phyloP scores from a whole-genome alignment of 2,797 vertebrate species.

The Aselliscus stoliczkanus region DNA sequence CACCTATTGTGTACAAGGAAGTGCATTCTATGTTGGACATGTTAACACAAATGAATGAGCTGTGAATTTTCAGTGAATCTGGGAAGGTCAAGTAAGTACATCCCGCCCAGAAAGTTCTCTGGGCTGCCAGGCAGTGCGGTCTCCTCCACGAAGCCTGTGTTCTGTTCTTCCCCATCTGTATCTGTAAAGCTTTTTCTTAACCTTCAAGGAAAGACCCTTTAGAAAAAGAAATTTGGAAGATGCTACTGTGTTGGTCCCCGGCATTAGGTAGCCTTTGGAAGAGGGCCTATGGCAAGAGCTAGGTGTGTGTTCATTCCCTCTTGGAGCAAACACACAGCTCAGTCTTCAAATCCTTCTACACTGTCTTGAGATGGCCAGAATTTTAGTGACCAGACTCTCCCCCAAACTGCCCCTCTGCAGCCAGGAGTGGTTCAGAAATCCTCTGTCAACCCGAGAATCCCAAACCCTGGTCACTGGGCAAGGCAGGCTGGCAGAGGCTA shows the following conservation, averaged over 20 bases:
- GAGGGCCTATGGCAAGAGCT: not conserved
- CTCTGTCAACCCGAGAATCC: not conserved
- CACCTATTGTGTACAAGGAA: not conserved
- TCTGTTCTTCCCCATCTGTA: not conserved
- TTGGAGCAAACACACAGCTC: not conserved
- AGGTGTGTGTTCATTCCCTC: not conserved
- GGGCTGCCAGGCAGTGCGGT: rapidly evolving
- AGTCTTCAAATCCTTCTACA: not conserved
- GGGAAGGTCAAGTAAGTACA: not conserved
- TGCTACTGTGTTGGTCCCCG: not conserved
- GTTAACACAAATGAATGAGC: not conserved
- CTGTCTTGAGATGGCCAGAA: not conserved
- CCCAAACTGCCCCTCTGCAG: not conserved
- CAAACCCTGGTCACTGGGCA: not conserved
- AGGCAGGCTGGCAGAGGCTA: not conserved
- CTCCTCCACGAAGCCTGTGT: not conserved
- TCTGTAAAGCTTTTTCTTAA: not conserved
- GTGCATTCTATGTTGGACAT: not conserved
- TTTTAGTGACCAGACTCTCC: not conserved
- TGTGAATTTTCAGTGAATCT: not conserved
- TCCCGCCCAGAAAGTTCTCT: not conserved
- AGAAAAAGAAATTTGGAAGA: not conserved
- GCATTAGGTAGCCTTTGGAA: not conserved
- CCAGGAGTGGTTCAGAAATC: not conserved
- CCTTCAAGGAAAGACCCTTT: not conserved